phyloP scores from a whole-genome alignment of 2,797 vertebrate species.

The Hippopotamyrus pictus region DNA sequence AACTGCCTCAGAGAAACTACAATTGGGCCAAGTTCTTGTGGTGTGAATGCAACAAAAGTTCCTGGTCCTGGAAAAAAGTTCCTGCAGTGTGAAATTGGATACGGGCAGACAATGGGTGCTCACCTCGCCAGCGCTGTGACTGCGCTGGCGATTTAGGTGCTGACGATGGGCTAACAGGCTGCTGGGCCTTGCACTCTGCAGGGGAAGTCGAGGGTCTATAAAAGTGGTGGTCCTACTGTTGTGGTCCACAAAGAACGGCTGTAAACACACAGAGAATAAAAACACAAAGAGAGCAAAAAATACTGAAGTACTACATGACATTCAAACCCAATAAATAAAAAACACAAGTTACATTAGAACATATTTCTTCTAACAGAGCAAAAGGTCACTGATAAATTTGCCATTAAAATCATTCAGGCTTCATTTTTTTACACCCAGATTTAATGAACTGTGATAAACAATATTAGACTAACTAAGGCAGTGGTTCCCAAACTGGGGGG shows the following conservation, averaged over 20 bases:
- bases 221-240: constrained; percentile 94
- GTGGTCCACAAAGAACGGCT: constrained; percentile 98
- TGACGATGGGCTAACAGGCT: constrained; percentile 86
- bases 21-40: background rate
- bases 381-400: background rate
- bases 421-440: background rate
- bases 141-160: constrained; percentile 87
- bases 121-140: constrained; percentile 95
- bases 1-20: background rate
- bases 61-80: background rate
- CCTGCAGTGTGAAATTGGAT: background rate
- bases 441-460: background rate
- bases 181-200: constrained; percentile 87
- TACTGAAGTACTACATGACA: background rate
- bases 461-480: background rate
- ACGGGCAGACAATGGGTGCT: constrained; percentile 37
- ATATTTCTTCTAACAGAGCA: background rate
- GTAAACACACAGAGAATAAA: constrained; percentile 13
- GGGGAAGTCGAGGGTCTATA: constrained; percentile 89
- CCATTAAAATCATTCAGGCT: background rate
- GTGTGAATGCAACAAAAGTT: background rate
- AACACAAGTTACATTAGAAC: background rate
- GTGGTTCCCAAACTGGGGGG: too few relatives aligned
- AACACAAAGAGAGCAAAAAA: background rate
- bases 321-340: background rate